Base-by-base conservation (phyloP, 2,113 vertebrate species). In the Ameiurus melas region DNA sequence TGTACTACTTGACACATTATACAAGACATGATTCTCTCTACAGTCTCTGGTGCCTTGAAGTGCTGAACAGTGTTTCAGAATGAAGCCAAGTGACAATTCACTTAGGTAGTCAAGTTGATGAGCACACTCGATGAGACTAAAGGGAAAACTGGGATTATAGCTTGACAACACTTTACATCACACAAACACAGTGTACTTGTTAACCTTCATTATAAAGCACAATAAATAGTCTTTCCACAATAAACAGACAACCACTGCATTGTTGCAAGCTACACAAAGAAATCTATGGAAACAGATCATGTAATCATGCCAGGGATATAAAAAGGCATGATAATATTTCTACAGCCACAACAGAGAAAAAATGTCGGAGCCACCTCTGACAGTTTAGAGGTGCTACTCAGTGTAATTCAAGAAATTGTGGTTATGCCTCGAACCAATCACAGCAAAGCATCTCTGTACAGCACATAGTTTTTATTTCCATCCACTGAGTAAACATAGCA, bases 161-260 rank as follows among this genome's bases (percentile, higher is more conserved):
- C 84, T 84, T 79, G 87, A 91, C 77, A 89, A 89, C 87, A 86
- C 55, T 33, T 88, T 86, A 86, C 55, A 89, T 90, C 70, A 87
- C 62, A 71, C 77, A 87, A 84, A 66, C 82, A 39, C 81, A 53
- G 68, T 86, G 84, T 86, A 84, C 86, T 90, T 90, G 86, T 88
- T 90, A 88, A 90, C 89, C 86, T 88, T 88, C 79, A 22, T 80
- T 86, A 75, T 83, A 89, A 88, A 83, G 77, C 55, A 84, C 47
- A 86, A 71, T 79, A 83, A 87, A 88, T 64, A 68, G 86, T 88
- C 64, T 80, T 84, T 71, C 62, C 80, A 84, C 55, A 87, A 83
- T 77, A 73, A 87, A 80, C 47, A 73, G 43, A 36, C 17, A 19
- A 51, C 22, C 20, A 19, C 39, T 71, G 51, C 30, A 86, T 55